phyloP scores from a whole-genome alignment of 2,797 vertebrate species.

The Paedocypris micromegethes region DNA sequence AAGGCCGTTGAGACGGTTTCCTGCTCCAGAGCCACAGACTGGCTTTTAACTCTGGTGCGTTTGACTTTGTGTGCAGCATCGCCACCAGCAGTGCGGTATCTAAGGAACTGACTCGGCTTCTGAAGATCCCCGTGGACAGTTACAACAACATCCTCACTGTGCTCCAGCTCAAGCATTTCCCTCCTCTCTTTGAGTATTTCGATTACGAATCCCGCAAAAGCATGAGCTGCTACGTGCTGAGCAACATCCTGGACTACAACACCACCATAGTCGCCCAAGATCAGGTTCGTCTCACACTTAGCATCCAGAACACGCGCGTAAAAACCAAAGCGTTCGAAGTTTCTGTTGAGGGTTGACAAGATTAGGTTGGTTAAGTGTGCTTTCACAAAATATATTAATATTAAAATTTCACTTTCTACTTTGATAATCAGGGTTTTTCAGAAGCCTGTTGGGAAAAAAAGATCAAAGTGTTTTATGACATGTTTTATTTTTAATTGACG shows the following conservation, averaged over 20 bases:
- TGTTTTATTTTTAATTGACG: too few species aligned
- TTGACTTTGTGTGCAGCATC: slow-evolving; percentile 71
- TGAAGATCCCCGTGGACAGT: slow-evolving; percentile 96
- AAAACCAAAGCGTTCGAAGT: too few species aligned
- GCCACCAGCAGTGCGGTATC: slow-evolving; percentile 97
- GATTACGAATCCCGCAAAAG: slow-evolving; percentile 96
- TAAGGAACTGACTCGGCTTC: slow-evolving; percentile 90
- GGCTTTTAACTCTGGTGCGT: too few species aligned
- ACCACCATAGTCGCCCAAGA: slow-evolving; percentile 93
- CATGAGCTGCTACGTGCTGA: slow-evolving; percentile 98
- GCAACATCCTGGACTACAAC: slow-evolving; percentile 91
- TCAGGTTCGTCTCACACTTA: slow-evolving; percentile 71
- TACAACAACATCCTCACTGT: slow-evolving; percentile 96
- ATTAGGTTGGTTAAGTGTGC: too few species aligned
- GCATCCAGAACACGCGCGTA: not conserved
- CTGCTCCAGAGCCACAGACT: too few species aligned
- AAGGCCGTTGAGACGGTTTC: too few species aligned
- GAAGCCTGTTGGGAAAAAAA: too few species aligned
- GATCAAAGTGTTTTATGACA: too few species aligned
- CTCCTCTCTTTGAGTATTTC: slow-evolving; percentile 95
- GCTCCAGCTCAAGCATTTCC: slow-evolving; percentile 94
- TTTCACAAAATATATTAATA: too few species aligned
- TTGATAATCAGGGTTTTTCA: too few species aligned
- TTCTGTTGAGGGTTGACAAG: too few species aligned
- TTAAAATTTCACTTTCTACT: too few species aligned